Base-by-base conservation (phyloP, 2,797 vertebrate species). In the Protonibea diacanthus region DNA sequence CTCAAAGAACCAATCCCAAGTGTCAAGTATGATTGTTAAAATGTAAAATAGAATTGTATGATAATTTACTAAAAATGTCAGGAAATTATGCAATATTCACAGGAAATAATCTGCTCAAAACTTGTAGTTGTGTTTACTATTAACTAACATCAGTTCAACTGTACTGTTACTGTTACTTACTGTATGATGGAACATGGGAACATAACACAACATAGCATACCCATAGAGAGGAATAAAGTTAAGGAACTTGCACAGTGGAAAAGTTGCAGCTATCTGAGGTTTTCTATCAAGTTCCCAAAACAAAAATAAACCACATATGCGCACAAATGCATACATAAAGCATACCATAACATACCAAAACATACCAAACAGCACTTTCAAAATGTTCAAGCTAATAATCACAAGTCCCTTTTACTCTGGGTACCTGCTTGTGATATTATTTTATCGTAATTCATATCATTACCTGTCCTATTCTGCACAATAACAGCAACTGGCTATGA, bases 341-440 rank as follows among this genome's bases (percentile, higher is more conserved):
- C 40, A 47, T 13, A 44, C 42, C 12, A 44, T 14, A 51, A 52
- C 51, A 12, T 1, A 23, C 21, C 13, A 13, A 52, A 52, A 52
- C 3, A 23, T 52, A 18, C 7, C 33, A 58, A 47, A 42, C 40
- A 47, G 18, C 29, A 13, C 29, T 70, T 18, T 62, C 52, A 63
- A 44, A 51, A 62, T 47, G 52, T 33, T 27, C 38, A 45, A 69
- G 57, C 59, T 70, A 60, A 85, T 29, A 25, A 45, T 10, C 57
- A 63, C 53, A 71, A 27, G 59, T 73, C 17, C 14, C 29, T 6
- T n/a, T 44, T n/a, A n/a, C 38, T 33, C 27, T 45, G 40, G 55
- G 23, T 53, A 65, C 52, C 53, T 80, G 60, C n/a, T 44, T 23
- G 40, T 42, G 20, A 27, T 66, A 25, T 18, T 5, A 48, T 42